Conservation (phyloP, 2,888 invertebrate species). For the Keiferia lycopersicella region DNA sequence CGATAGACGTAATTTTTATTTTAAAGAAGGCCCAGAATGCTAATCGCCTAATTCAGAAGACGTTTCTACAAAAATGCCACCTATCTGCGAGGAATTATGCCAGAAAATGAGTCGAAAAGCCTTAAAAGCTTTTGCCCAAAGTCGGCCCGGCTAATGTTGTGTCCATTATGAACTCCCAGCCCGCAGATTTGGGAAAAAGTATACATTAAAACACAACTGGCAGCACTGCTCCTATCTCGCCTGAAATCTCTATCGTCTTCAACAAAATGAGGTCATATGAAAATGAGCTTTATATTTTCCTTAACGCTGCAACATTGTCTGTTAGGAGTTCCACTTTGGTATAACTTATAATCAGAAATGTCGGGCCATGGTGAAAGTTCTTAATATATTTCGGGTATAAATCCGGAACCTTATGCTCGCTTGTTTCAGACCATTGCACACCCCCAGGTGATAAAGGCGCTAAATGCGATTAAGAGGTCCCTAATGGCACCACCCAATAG, state of each 20-base stretch:
- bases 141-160: constrained; percentile 73
- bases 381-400: constrained; percentile 13
- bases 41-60: constrained; percentile 28
- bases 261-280: constrained; percentile 17
- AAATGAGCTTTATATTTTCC: constrained; percentile 12
- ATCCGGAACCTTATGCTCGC: constrained; percentile 49
- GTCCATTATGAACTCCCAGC: constrained; percentile 67
- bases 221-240: background rate
- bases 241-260: constrained; percentile 13
- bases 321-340: background rate
- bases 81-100: constrained; percentile 35
- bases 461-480: constrained; percentile 75
- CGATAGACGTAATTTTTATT: constrained; percentile 5
- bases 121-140: constrained; percentile 70
- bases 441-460: constrained; percentile 75
- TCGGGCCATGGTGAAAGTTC: background rate
- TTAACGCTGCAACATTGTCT: background rate
- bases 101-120: constrained; percentile 46
- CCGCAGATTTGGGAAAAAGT: constrained; percentile 50
- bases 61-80: constrained; percentile 26
- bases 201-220: constrained; percentile 55
- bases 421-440: constrained; percentile 65
- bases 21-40: constrained; percentile 13
- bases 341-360: constrained; percentile 45
- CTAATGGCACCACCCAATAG: constrained; percentile 66